Percentiles rank a stretch among this genome's conserved stretches.
Conservation (phyloP, 37 sponge, comb jelly and placozoan genomes). For the Chondrilla cf. caribensis region DNA sequence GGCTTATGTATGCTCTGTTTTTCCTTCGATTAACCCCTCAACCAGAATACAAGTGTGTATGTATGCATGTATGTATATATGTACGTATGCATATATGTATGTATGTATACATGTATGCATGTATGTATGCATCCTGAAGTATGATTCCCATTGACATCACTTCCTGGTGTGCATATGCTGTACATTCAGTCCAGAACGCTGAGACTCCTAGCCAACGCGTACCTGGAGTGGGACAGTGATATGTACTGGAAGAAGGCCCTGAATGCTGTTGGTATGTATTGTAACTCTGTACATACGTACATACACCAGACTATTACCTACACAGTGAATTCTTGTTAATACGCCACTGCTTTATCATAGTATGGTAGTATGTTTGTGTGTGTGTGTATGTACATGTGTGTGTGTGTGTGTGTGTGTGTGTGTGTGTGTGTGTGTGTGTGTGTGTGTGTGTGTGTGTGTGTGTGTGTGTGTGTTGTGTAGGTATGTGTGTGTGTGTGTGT, state of each 20-base stretch:
- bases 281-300: background rate
- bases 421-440: background rate
- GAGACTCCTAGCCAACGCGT: constrained; percentile 84
- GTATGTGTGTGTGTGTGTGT: too few relatives aligned
- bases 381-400: background rate
- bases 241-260: constrained; percentile 86
- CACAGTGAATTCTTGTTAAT: background rate
- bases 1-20: too few relatives aligned
- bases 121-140: background rate
- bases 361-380: too few relatives aligned
- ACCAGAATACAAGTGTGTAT: background rate
- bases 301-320: background rate
- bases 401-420: too few relatives aligned
- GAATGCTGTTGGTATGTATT: constrained; percentile 77
- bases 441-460: background rate
- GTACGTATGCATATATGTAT: background rate
- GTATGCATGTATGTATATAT: background rate
- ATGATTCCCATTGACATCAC: too few relatives aligned
- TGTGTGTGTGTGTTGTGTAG: too few relatives aligned
- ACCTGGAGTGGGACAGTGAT: constrained; percentile 69
- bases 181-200: constrained; percentile 64
- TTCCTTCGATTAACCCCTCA: too few relatives aligned
- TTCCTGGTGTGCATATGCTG: background rate
- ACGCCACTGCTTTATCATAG: background rate
- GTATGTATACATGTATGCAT: background rate